Conservation (phyloP, 2,888 invertebrate genomes). For the Xestia sexstrigata region DNA sequence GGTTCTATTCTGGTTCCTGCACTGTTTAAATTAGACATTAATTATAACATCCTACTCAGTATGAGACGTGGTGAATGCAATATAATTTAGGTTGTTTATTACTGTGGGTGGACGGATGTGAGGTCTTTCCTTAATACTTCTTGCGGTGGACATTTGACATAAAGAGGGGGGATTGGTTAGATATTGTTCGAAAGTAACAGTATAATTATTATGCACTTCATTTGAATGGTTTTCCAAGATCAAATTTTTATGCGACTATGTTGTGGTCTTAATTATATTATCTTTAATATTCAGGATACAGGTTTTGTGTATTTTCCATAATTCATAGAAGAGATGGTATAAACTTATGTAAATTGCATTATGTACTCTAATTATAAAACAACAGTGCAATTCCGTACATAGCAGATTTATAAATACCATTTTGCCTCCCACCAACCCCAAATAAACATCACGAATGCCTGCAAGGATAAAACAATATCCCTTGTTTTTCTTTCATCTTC, state of each 20-base stretch:
- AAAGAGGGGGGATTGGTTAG: neutral
- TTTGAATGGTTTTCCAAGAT: neutral
- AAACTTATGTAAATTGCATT: no score
- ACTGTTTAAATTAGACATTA: slow-evolving; percentile 73
- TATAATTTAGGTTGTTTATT: slow-evolving; percentile 67
- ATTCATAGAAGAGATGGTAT: neutral
- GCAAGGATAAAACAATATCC: slow-evolving; percentile 35
- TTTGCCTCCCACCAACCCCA: neutral
- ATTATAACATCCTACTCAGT: slow-evolving; percentile 68
- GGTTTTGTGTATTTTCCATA: neutral
- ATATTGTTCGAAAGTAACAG: neutral
- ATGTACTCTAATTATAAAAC: neutral
- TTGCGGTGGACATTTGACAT: slow-evolving; percentile 7
- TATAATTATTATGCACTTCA: neutral
- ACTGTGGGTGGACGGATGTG: slow-evolving; percentile 77
- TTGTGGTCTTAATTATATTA: neutral
- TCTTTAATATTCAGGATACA: neutral
- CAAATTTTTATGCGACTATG: neutral
- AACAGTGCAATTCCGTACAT: neutral
- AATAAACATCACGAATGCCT: slow-evolving; percentile 14
- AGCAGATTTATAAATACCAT: neutral
- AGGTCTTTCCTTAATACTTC: slow-evolving; percentile 23
- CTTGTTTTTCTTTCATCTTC: slow-evolving; percentile 61
- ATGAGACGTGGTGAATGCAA: slow-evolving; percentile 60
- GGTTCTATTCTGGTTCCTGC: slow-evolving; percentile 77